A percentile compares a stretch with the other conserved stretches of the same genome.
Evolutionary conservation across 2,888 invertebrate species (phyloP).

Genomic region (Drosophila anceps): DNA sequence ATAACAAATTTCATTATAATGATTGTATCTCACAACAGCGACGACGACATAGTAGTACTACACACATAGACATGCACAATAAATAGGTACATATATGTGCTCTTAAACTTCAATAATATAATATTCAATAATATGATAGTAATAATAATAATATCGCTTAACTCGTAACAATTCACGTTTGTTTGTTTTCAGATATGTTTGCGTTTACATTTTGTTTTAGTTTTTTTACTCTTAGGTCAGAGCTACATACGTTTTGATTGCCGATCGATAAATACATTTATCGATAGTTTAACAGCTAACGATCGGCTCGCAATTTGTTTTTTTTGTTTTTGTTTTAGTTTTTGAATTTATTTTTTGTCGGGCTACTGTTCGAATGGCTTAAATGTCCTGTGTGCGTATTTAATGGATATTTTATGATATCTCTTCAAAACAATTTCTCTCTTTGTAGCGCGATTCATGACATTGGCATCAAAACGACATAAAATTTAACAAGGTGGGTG

Average conservation of each 20-base stretch:
- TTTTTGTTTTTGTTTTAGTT: not conserved
- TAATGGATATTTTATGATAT: constrained; percentile 20
- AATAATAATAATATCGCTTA: constrained; percentile 58
- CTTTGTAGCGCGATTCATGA: constrained; percentile 36
- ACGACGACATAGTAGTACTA: constrained; percentile 69
- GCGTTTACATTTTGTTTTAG: constrained; percentile 41
- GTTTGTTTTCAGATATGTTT: constrained; percentile 62
- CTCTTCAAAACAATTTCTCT: constrained; percentile 10
- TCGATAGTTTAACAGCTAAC: constrained; percentile 48
- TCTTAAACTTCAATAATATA: constrained; percentile 29
- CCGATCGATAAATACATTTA: constrained; percentile 29
- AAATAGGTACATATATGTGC: constrained; percentile 32
- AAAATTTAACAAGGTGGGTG: constrained; percentile 65
- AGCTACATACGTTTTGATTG: constrained; percentile 37
- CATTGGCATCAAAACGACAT: constrained; percentile 55
- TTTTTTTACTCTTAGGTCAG: constrained; percentile 34
- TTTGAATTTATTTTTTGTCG: constrained; percentile 43
- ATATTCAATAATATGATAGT: constrained; percentile 27
- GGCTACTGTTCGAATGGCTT: constrained; percentile 62
- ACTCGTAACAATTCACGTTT: constrained; percentile 62
- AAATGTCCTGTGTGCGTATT: constrained; percentile 13
- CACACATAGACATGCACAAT: constrained; percentile 48
- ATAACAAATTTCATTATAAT: constrained; percentile 59
- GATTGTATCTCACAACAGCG: constrained; percentile 85
- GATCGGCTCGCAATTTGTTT: constrained; percentile 9